Evolutionary conservation across 2,113 vertebrate genomes (phyloP).

Genomic region (Mustelus asterias): DNA sequence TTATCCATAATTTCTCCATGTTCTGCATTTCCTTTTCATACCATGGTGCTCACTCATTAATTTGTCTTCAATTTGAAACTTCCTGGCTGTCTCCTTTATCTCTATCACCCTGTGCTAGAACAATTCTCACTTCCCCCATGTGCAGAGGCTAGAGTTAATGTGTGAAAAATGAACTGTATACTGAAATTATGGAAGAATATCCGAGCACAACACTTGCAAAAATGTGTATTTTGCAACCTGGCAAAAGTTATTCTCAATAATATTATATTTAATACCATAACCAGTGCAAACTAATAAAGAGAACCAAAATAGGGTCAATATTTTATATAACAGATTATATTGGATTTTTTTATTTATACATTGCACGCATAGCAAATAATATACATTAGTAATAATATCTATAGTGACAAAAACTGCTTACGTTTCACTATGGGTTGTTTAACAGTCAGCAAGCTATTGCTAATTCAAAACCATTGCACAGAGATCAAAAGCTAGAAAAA

Average conservation of each 20-base stretch:
- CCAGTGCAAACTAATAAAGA: neutral
- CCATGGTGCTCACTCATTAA: neutral
- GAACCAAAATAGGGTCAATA: neutral
- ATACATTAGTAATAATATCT: neutral
- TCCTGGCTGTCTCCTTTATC: neutral
- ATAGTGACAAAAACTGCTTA: conserved; percentile 1
- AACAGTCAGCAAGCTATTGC: neutral
- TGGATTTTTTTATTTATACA: neutral
- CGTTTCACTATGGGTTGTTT: neutral
- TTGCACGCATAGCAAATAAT: neutral
- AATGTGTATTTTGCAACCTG: neutral
- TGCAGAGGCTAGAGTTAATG: neutral
- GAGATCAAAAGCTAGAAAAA: neutral
- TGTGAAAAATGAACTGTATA: neutral
- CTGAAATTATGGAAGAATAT: neutral
- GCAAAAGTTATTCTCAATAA: neutral
- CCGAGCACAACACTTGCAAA: neutral
- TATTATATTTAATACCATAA: neutral
- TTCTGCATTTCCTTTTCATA: neutral
- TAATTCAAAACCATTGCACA: neutral
- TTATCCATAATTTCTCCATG: neutral
- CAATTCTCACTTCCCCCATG: neutral
- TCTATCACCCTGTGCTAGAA: neutral
- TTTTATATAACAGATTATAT: neutral
- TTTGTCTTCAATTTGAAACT: neutral